Evolutionary conservation across 2,797 vertebrate genomes (phyloP), one percentile per base, ranked within the genome.

Genomic region (Labeo calbasu): DNA sequence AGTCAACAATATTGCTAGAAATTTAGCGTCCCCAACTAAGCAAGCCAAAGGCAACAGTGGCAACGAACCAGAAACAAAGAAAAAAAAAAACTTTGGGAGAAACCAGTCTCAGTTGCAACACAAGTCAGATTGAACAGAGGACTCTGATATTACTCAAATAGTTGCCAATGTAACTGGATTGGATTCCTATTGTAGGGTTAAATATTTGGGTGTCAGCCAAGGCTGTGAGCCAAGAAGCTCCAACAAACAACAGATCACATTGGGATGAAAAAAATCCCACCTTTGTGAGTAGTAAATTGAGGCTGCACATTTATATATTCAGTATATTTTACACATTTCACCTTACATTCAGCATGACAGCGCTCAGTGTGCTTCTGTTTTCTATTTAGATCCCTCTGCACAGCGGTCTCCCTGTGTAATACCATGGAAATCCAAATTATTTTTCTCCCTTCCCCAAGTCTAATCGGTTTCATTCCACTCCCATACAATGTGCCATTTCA

Each of bases 401-500:
- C 25, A 50, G 63, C 21, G 15, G 43, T 15, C 15, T 83, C 65
- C 11, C 43, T 2, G 2, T 84, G 55, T 63, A 68, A 61, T 85
- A 51, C 28, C 70, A 65, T 68, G 43, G 13, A 72, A 72, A 80
- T 55, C 48, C 51, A 32, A 53, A 23, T n/a, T 17, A 28, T 76
- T 81, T 73, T 66, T 11, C n/a, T 50, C 10, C 21, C 17, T 65
- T 3, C 48, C 36, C 48, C 69, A 11, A 69, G 28, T 77, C 32
- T 77, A 87, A 83, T 76, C 72, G 36, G 59, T 65, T 86, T 59
- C 46, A 46, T 70, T 48, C 65, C 50, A 40, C 12, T 83, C 53
- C 69, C 77, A 59, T 80, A 66, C 55, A 40, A 8, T 12, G 15
- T 65, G 28, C 43, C 40, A n/a, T 48, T 84, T 79, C 59, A 83